Conservation (phyloP, 1,140 invertebrate genomes). For the Drosophila simulans region DNA sequence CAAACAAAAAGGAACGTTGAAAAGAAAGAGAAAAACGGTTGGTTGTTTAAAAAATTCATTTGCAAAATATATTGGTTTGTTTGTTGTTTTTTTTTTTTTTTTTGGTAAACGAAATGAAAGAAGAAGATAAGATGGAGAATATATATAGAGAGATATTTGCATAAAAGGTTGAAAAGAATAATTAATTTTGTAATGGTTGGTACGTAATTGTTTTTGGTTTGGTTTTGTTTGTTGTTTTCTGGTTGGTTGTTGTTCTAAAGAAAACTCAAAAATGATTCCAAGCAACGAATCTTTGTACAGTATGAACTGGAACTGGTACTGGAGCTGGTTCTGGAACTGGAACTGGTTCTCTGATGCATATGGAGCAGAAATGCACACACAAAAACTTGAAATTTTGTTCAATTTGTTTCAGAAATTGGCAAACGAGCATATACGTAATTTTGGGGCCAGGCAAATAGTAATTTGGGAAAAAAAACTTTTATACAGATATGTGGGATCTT, state of each 20-base stretch:
- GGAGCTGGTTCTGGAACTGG: slow-evolving; percentile 47
- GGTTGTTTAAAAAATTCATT: slow-evolving; percentile 77
- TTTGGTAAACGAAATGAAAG: slow-evolving; percentile 64
- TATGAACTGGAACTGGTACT: slow-evolving; percentile 46
- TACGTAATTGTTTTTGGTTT: slow-evolving; percentile 75
- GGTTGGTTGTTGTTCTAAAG: slow-evolving; percentile 72
- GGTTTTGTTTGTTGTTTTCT: slow-evolving; percentile 66
- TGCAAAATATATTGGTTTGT: slow-evolving; percentile 54
- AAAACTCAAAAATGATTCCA: slow-evolving; percentile 56
- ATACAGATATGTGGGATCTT: slow-evolving; percentile 24
- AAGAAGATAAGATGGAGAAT: slow-evolving; percentile 54
- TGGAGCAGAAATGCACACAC: slow-evolving; percentile 39
- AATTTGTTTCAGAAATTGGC: slow-evolving; percentile 40
- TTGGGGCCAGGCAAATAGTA: slow-evolving; percentile 32
- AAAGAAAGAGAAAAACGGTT: slow-evolving; percentile 79
- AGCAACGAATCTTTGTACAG: slow-evolving; percentile 76
- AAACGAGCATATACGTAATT: slow-evolving; percentile 35
- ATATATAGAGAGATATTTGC: slow-evolving; percentile 55
- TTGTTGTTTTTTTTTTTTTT: slow-evolving; percentile 57
- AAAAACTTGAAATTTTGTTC: slow-evolving; percentile 22
- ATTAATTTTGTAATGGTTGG: slow-evolving; percentile 65
- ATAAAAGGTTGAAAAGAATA: slow-evolving; percentile 58
- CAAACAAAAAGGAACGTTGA: slow-evolving; percentile 74
- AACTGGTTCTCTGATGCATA: slow-evolving; percentile 57
- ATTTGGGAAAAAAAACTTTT: slow-evolving; percentile 30